Base-by-base conservation (phyloP, 1,140 invertebrate species). In the Trialeurodes vaporariorum region DNA sequence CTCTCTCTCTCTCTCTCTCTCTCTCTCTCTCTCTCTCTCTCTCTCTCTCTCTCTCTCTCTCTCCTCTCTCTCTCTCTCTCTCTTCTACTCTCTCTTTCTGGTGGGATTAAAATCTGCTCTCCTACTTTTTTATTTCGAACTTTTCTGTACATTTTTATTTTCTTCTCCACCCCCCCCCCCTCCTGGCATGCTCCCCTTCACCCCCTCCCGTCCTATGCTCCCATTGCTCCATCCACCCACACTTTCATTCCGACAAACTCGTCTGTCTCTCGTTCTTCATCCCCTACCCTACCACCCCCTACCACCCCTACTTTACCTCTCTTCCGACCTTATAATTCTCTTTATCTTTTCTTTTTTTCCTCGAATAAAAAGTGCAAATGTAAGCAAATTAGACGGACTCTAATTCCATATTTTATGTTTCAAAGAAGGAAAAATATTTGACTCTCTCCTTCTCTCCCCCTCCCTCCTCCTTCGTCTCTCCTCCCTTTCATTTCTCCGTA, bases 401-500 rank as follows among this genome's bases (percentile, higher is more conserved):
- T 49, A 49, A 49, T 49, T 49, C 34, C 34, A 49, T 49, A 49
- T 49, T 49, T 49, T 49, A 49, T 49, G 34, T 49, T 49, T 49
- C 34, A 49, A 49, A 49, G 34, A 49, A 9, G 34, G 34, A 17
- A 17, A 49, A 49, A 49, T 49, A 49, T 49, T 49, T 49, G 34
- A 49, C 34, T 49, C 34, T 17, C 17, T 17, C 34, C 34, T 17
- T 49, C 34, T 49, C 34, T 49, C n/a, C n/a, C 34, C 17, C 17
- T 49, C 34, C 34, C 34, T 49, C 34, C 34, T 17, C 34, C 34
- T 5, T 17, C 34, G 34, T 49, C 34, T 49, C n/a, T n/a, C n/a
- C n/a, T n/a, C n/a, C n/a, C n/a, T n/a, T n/a, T n/a, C n/a, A n/a
- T n/a, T n/a, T n/a, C n/a, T n/a, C n/a, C n/a, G n/a, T n/a, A n/a